phyloP scores from a whole-genome alignment of 2,888 invertebrate genomes.

The Agriopis aurantiaria region DNA sequence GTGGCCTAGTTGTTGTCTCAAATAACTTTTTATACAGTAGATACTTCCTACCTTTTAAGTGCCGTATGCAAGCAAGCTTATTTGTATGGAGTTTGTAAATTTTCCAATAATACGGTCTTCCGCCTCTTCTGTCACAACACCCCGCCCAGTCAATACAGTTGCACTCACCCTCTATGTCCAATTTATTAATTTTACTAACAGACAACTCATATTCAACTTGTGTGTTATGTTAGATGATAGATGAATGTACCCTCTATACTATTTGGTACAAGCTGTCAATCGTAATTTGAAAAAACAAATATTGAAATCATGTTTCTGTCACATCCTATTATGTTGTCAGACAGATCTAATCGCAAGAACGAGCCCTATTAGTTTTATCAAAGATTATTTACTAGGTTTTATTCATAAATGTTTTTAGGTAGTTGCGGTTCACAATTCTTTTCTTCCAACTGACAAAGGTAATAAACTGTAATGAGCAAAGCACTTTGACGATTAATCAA shows the following conservation, averaged over 20 bases:
- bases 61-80: too few relatives aligned
- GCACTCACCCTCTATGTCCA: constrained; percentile 58
- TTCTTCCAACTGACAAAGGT: too few relatives aligned
- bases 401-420: neutral
- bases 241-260: constrained; percentile 30
- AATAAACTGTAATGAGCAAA: too few relatives aligned
- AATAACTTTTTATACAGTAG: too few relatives aligned
- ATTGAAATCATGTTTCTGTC: constrained; percentile 34
- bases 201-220: constrained; percentile 57
- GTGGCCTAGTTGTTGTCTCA: too few relatives aligned
- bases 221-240: constrained; percentile 39
- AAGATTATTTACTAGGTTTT: too few relatives aligned
- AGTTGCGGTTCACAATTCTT: too few relatives aligned
- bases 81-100: constrained; percentile 39
- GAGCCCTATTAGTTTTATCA: neutral
- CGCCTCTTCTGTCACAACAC: constrained; percentile 80
- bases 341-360: neutral
- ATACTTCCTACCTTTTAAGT: too few relatives aligned
- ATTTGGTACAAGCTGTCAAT: constrained; percentile 55
- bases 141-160: constrained; percentile 60
- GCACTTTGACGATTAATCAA: too few relatives aligned
- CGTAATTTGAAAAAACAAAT: constrained; percentile 48
- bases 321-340: constrained; percentile 14
- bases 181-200: constrained; percentile 60
- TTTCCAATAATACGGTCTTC: constrained; percentile 71